These are phyloP conservation scores for Anarrhichthys ocellatus DNA, from an alignment of 2,113 vertebrate species.

Conservation along the genomic window DNA sequence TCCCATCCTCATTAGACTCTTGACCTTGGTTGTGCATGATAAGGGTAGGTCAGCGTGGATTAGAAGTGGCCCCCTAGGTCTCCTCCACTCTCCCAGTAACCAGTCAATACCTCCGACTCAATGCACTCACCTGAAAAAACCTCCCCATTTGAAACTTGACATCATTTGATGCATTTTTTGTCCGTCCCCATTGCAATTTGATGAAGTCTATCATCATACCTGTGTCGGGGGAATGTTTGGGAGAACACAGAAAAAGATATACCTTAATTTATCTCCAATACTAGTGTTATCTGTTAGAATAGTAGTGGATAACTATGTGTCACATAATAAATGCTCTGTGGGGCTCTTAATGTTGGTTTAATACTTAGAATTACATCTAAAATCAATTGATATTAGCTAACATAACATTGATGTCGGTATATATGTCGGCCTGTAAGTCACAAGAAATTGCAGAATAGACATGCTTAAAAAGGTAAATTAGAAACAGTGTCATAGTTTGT, in stretches of 20 bases:
- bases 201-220: neutral
- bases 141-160: slow-evolving; percentile 44
- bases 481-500: neutral
- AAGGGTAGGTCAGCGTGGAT: slow-evolving; percentile 79
- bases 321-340: neutral
- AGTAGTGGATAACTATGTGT: neutral
- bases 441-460: neutral
- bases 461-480: neutral
- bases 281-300: neutral
- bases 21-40: slow-evolving; percentile 80
- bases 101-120: slow-evolving; percentile 69
- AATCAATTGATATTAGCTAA: neutral
- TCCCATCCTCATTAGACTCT: slow-evolving; percentile 82
- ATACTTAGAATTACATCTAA: neutral
- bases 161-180: slow-evolving; percentile 6
- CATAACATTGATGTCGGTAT: neutral
- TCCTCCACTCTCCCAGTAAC: slow-evolving; percentile 60
- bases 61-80: slow-evolving; percentile 71
- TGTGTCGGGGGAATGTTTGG: neutral
- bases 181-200: neutral
- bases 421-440: neutral
- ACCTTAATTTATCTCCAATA: neutral
- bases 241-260: slow-evolving; percentile 2
- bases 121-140: slow-evolving; percentile 48
- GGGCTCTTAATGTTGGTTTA: neutral